phyloP scores from a whole-genome alignment of 64 coral and sea anemone genomes.

The Stichodactyla mertensii region DNA sequence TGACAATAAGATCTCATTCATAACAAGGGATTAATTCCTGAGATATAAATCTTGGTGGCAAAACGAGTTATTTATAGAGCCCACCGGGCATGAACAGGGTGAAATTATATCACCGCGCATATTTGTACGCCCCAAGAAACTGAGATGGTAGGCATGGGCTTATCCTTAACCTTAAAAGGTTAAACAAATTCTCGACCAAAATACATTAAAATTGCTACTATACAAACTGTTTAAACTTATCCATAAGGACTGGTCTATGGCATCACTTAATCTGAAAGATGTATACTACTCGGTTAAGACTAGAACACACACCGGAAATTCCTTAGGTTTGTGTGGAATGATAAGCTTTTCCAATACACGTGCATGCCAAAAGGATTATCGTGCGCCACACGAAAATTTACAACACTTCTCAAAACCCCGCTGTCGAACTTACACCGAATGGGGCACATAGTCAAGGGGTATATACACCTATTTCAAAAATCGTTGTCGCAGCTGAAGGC shows the following conservation, averaged over 20 bases:
- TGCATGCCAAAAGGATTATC: constrained; percentile 20
- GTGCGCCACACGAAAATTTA: constrained; percentile 24
- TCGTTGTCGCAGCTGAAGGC: too few species aligned
- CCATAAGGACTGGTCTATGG: constrained; percentile 6
- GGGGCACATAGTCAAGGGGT: background rate
- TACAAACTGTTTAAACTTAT: background rate
- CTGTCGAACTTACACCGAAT: constrained; percentile 2
- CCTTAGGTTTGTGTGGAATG: background rate
- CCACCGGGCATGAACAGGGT: too few species aligned
- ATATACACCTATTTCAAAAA: too few species aligned
- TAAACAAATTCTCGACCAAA: too few species aligned
- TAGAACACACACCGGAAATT: constrained; percentile 2
- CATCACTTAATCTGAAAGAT: background rate
- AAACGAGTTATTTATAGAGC: too few species aligned
- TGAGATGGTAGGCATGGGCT: background rate
- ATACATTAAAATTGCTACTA: too few species aligned
- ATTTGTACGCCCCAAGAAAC: too few species aligned
- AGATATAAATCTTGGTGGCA: background rate
- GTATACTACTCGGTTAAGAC: background rate
- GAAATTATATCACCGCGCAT: too few species aligned
- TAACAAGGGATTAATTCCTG: background rate
- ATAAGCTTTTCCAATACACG: background rate
- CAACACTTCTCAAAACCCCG: constrained; percentile 34
- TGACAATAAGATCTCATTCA: background rate
- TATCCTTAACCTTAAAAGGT: too few species aligned